phyloP scores from a whole-genome alignment of 2,797 vertebrate genomes.

The Amphiprion clarkii region DNA sequence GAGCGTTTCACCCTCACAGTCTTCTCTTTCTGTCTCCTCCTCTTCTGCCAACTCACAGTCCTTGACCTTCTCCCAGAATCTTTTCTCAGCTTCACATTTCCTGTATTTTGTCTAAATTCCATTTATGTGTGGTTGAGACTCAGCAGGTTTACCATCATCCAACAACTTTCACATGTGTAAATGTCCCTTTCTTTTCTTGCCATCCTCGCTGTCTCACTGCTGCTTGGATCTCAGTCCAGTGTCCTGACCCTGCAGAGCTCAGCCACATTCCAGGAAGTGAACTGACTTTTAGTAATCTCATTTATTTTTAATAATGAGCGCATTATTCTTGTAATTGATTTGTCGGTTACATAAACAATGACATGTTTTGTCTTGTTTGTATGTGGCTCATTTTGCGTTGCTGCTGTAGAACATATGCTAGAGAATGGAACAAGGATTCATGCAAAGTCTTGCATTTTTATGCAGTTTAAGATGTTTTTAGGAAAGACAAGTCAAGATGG shows the following conservation, averaged over 20 bases:
- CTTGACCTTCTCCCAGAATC: neutral
- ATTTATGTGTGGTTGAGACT: neutral
- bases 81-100: neutral
- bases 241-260: conserved; percentile 24
- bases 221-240: conserved; percentile 15
- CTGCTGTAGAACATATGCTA: conserved; percentile 25
- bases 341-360: conserved; percentile 58
- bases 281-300: conserved; percentile 48
- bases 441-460: conserved; percentile 7
- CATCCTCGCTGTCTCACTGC: neutral
- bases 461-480: conserved; percentile 9
- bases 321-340: conserved; percentile 67
- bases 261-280: conserved; percentile 61
- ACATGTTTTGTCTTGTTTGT: conserved; percentile 19
- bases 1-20: conserved; percentile 48
- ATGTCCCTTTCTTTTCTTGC: neutral
- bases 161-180: conserved; percentile 14
- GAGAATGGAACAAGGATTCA: conserved; percentile 4
- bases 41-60: conserved; percentile 18
- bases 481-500: neutral
- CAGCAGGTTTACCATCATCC: conserved; percentile 6
- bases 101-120: conserved; percentile 12
- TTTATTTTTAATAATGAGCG: conserved; percentile 74
- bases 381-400: conserved; percentile 17
- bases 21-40: conserved; percentile 33